Conservation (phyloP, 2,888 invertebrate species). For the Zeuzera pyrina region DNA sequence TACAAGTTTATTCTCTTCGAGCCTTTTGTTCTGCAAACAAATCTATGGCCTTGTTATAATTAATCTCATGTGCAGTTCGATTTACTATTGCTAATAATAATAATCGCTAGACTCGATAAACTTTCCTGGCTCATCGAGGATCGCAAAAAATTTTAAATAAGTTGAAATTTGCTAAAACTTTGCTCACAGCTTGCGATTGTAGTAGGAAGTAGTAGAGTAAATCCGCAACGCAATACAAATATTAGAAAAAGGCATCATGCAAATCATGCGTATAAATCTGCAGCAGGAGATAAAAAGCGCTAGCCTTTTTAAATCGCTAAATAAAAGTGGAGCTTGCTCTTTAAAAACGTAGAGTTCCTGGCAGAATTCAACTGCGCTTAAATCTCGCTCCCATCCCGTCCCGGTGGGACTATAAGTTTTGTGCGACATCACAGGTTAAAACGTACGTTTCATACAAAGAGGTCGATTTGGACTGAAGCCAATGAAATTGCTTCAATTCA, state of each 20-base stretch:
- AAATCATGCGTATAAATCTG: slow-evolving; percentile 15
- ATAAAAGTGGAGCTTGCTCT: slow-evolving; percentile 18
- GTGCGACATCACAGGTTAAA: too few species aligned
- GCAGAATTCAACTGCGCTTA: slow-evolving; percentile 19
- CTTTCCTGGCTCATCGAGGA: slow-evolving; percentile 17
- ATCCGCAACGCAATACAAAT: slow-evolving; percentile 13
- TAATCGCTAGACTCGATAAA: slow-evolving; percentile 17
- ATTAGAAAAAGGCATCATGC: slow-evolving; percentile 13
- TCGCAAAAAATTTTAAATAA: slow-evolving; percentile 15
- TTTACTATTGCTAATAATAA: slow-evolving; percentile 19
- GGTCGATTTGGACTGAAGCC: too few species aligned
- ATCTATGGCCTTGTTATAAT: slow-evolving; percentile 12
- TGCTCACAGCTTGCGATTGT: slow-evolving; percentile 19
- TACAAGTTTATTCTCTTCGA: slow-evolving; percentile 13
- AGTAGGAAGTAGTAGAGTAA: slow-evolving; percentile 18
- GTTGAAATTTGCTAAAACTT: slow-evolving; percentile 21
- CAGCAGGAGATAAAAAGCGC: slow-evolving; percentile 13
- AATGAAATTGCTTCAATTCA: too few species aligned
- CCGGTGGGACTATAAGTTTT: too few species aligned
- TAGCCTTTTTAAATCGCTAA: slow-evolving; percentile 16
- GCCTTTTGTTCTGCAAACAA: slow-evolving; percentile 11
- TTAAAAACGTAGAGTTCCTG: slow-evolving; percentile 19
- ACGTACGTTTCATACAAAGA: too few species aligned
- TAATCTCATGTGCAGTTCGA: slow-evolving; percentile 14
- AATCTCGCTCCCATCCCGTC: slow-evolving; percentile 18